phyloP scores from a whole-genome alignment of 2,113 vertebrate genomes.

The Coracopsis vasa region DNA sequence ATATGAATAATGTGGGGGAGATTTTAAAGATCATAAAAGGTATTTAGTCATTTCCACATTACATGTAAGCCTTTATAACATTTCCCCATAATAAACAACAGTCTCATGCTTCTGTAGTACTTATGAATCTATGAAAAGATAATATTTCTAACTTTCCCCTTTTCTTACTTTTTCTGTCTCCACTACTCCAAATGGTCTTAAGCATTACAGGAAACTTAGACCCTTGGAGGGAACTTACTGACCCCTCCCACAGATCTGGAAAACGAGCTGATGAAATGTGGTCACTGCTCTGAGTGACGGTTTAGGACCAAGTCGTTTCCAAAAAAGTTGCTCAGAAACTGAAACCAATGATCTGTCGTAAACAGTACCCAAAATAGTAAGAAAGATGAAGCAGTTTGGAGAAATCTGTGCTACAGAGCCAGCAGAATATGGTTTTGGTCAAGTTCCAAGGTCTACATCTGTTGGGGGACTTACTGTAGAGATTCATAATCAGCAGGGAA shows the following conservation, averaged over 20 bases:
- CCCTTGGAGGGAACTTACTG: not conserved
- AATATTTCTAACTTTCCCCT: not conserved
- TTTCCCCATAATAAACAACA: not conserved
- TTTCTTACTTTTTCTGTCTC: not conserved
- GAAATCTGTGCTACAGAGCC: not conserved
- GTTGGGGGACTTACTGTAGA: not conserved
- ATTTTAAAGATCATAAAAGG: not conserved
- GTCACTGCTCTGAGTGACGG: not conserved
- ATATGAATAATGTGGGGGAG: not conserved
- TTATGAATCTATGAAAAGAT: not conserved
- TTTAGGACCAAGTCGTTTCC: not conserved
- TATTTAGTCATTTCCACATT: not conserved
- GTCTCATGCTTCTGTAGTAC: not conserved
- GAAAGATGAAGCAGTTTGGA: not conserved
- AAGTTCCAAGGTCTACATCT: not conserved
- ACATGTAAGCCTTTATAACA: not conserved
- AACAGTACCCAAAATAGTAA: not conserved
- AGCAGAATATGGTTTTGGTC: not conserved
- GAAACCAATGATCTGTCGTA: not conserved
- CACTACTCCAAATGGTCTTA: not conserved
- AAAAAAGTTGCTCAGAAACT: not conserved
- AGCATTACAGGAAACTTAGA: not conserved
- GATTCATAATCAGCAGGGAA: not conserved
- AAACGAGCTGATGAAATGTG: not conserved
- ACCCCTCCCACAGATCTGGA: rapidly evolving